Evolutionary conservation across 2,113 vertebrate species (phyloP).

Genomic region (Psettodes erumei): DNA sequence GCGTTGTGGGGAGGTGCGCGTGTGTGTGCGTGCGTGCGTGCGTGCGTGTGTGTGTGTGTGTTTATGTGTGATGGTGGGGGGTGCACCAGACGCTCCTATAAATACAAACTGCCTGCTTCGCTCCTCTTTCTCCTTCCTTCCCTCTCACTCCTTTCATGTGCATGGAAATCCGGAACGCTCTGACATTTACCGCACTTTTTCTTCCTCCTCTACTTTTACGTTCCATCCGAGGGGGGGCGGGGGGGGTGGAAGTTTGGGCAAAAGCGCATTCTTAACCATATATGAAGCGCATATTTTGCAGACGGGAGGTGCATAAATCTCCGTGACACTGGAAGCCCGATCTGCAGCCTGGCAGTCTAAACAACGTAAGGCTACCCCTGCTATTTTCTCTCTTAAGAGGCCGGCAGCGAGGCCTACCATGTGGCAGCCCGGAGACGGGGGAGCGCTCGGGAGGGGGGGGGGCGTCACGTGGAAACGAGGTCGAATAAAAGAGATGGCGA

Average conservation of each 20-base stretch:
- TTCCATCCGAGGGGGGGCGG: not conserved
- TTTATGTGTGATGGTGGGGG: no score
- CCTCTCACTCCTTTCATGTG: slow-evolving; percentile 43
- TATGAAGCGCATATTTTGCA: slow-evolving; percentile 20
- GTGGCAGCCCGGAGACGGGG: slow-evolving; percentile 23
- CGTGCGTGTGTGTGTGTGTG: no score
- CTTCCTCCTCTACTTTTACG: slow-evolving; percentile 7
- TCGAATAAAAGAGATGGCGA: slow-evolving; percentile 21
- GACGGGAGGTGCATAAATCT: slow-evolving; percentile 31
- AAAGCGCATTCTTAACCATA: not conserved
- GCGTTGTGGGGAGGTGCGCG: slow-evolving; percentile 24
- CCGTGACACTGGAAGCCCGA: slow-evolving; percentile 14
- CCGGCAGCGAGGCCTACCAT: slow-evolving; percentile 15
- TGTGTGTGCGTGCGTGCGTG: no score
- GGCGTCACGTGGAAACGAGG: slow-evolving; percentile 48
- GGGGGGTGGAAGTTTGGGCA: no score
- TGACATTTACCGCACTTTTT: slow-evolving; percentile 23
- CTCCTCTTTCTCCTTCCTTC: slow-evolving; percentile 56
- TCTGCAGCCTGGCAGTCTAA: slow-evolving; percentile 48
- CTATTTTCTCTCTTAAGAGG: slow-evolving; percentile 45
- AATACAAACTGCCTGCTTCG: slow-evolving; percentile 64
- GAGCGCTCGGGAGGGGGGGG: not conserved
- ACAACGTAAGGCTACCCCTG: slow-evolving; percentile 54
- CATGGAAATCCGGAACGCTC: slow-evolving; percentile 37
- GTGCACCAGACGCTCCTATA: slow-evolving; percentile 67